Evolutionary conservation across 2,113 vertebrate genomes (phyloP).

Genomic region (Callorhinus ursinus): DNA sequence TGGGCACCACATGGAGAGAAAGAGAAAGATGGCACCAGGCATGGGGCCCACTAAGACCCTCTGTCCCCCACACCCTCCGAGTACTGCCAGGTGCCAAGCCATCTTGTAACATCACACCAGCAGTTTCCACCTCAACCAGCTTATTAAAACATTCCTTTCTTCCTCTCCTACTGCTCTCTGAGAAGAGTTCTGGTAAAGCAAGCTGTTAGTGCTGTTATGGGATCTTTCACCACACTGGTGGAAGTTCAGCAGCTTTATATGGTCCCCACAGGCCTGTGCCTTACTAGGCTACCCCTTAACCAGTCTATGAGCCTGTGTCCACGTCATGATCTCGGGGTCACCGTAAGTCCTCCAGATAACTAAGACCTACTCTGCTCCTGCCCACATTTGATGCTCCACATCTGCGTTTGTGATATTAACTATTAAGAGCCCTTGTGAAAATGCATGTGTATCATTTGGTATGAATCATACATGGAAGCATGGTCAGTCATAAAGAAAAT

Average conservation of each 20-base stretch:
- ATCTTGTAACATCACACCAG: rapidly evolving
- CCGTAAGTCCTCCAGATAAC: rapidly evolving
- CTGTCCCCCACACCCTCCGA: too few species aligned
- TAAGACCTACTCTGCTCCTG: neutral
- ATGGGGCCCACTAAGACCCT: neutral
- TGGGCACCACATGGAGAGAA: neutral
- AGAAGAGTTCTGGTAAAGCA: neutral
- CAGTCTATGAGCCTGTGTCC: neutral
- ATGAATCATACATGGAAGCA: neutral
- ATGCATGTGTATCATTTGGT: neutral
- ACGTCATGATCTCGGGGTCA: neutral
- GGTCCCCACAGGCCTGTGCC: neutral
- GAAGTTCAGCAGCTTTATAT: rapidly evolving
- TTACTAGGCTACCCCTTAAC: neutral
- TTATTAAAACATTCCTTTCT: neutral
- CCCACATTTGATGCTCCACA: neutral
- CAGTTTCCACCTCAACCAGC: neutral
- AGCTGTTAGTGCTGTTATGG: neutral
- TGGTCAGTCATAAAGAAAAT: neutral
- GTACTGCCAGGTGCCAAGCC: neutral
- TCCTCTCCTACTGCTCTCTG: neutral
- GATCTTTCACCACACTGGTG: too few species aligned
- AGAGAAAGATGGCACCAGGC: neutral
- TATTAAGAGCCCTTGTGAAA: neutral
- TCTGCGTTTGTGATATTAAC: neutral